Percentiles rank a stretch among this genome's conserved stretches.
phyloP scores from a whole-genome alignment of 2,113 vertebrate species.

The Bos indicus region DNA sequence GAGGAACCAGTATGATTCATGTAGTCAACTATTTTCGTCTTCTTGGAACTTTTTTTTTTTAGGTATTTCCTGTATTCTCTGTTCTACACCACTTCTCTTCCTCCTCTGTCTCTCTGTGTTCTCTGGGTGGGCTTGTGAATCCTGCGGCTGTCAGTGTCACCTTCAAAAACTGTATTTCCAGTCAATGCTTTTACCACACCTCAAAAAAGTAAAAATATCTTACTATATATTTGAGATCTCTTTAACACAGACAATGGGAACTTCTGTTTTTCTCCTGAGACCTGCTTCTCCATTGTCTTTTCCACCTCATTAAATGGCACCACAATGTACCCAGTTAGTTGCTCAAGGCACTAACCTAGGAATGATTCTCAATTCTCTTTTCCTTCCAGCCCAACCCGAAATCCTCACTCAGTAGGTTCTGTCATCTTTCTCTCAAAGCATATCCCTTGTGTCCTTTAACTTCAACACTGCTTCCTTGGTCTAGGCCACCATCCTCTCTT shows the following conservation, averaged over 20 bases:
- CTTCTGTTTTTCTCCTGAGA: neutral
- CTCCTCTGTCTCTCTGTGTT: neutral
- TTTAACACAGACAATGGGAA: neutral
- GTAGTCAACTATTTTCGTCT: neutral
- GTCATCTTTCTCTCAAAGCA: neutral
- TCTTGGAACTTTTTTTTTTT: neutral
- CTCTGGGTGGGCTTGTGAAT: neutral
- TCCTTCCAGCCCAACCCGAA: neutral
- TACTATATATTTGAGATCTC: neutral
- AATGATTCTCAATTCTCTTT: neutral
- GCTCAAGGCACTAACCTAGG: neutral
- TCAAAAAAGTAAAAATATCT: neutral
- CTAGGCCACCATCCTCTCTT: neutral
- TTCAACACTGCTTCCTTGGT: neutral
- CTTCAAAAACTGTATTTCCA: neutral
- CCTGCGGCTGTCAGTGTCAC: neutral
- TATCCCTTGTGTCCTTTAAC: neutral
- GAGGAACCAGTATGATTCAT: neutral
- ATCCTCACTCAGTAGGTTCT: neutral
- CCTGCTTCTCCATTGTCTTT: neutral
- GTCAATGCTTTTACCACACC: neutral
- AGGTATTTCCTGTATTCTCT: neutral
- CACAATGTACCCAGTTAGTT: neutral
- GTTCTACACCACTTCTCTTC: neutral
- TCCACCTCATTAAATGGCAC: neutral